Conservation (phyloP, 92 coral and sea anemone species). For the Paramuricea clavata region DNA sequence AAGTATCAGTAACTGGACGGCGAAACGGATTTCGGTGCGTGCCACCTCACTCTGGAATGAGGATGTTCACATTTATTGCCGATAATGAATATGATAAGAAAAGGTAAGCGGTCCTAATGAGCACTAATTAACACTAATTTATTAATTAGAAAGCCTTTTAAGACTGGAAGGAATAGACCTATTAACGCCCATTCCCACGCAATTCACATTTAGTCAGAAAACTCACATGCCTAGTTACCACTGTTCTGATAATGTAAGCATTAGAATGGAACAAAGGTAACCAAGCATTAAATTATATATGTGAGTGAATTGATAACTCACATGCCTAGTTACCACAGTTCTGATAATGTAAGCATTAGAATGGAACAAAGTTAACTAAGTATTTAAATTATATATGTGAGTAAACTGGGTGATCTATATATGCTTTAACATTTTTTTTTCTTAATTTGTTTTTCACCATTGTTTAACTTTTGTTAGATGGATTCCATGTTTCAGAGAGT, state of each 20-base stretch:
- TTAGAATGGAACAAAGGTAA: too few relatives aligned
- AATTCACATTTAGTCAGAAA: neutral
- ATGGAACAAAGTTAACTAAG: too few relatives aligned
- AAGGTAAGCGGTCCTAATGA: slow-evolving; percentile 59
- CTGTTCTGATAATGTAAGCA: neutral
- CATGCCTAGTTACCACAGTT: too few relatives aligned
- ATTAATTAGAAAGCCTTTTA: too few relatives aligned
- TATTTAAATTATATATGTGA: too few relatives aligned
- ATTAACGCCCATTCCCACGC: neutral
- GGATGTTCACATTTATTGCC: slow-evolving; percentile 83
- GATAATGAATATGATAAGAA: slow-evolving; percentile 91
- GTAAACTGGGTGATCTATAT: too few relatives aligned
- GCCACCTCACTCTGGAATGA: slow-evolving; percentile 71
- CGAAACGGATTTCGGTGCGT: slow-evolving; percentile 76
- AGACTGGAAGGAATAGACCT: neutral
- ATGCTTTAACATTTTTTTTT: too few relatives aligned
- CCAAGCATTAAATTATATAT: too few relatives aligned
- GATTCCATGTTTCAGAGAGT: slow-evolving; percentile 41
- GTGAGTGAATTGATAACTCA: too few relatives aligned
- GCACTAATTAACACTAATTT: neutral
- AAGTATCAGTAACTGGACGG: slow-evolving; percentile 75
- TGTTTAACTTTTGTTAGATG: slow-evolving; percentile 11
- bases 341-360: too few relatives aligned
- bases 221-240: too few relatives aligned
- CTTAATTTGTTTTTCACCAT: neutral